Percentiles rank a stretch among this genome's conserved stretches.
phyloP scores from a whole-genome alignment of 2,888 invertebrate species.

The Sphaerophoria rueppellii region DNA sequence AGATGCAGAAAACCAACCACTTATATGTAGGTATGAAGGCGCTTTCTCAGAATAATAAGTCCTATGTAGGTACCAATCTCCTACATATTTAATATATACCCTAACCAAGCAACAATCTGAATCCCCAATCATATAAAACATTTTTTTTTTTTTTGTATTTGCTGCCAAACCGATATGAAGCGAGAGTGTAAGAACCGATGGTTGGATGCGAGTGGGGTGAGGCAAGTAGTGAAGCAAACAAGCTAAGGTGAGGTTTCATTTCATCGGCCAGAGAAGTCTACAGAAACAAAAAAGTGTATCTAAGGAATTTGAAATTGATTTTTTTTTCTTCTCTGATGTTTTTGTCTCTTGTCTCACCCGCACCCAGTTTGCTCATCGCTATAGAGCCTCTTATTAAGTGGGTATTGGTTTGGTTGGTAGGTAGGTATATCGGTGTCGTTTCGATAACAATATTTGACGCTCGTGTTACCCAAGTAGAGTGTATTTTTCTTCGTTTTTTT shows the following conservation, averaged over 20 bases:
- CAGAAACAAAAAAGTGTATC: slow-evolving; percentile 63
- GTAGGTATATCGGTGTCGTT: slow-evolving; percentile 24
- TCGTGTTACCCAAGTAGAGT: slow-evolving; percentile 57
- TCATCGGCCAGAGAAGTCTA: neutral
- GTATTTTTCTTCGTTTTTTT: slow-evolving; percentile 50
- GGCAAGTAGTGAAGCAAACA: slow-evolving; percentile 25
- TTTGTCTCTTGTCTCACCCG: slow-evolving; percentile 28
- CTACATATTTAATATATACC: slow-evolving; percentile 26
- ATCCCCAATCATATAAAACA: slow-evolving; percentile 61
- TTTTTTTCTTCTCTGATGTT: slow-evolving; percentile 46
- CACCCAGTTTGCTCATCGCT: slow-evolving; percentile 6
- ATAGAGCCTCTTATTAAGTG: neutral
- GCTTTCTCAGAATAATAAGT: slow-evolving; percentile 52
- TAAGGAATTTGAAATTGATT: slow-evolving; percentile 73
- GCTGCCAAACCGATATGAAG: slow-evolving; percentile 59
- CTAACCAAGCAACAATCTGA: slow-evolving; percentile 57
- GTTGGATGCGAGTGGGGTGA: neutral
- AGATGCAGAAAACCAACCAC: slow-evolving; percentile 41
- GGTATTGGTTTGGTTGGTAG: neutral
- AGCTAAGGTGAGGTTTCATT: slow-evolving; percentile 1
- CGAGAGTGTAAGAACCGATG: slow-evolving; percentile 5
- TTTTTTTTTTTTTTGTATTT: slow-evolving; percentile 63
- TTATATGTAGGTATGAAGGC: slow-evolving; percentile 10
- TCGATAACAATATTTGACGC: slow-evolving; percentile 37
- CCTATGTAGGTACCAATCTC: neutral